Base-by-base conservation (phyloP, 2,797 vertebrate species). In the Monodelphis domestica region DNA sequence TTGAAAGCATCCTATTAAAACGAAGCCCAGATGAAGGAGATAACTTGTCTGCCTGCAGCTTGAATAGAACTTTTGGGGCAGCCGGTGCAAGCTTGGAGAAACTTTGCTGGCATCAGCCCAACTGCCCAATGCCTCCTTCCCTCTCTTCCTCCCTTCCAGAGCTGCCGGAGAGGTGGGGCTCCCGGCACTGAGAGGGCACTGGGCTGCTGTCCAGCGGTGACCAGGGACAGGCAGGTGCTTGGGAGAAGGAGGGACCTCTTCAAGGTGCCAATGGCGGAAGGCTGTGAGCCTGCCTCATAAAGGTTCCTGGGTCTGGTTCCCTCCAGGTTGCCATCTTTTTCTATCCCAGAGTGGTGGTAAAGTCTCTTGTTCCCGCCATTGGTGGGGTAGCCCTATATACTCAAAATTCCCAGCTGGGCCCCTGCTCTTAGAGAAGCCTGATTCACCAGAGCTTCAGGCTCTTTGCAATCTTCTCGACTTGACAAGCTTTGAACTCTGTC, bases 1-100 rank as follows among this genome's bases (percentile, higher is more conserved):
- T 98, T 98, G 96, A 97, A 98, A 96, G 53, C n/a, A 97, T 96
- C 78, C 90, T 97, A 94, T 97, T 98, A 98, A 97, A 97, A 96
- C 95, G 94, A 97, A 97, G 78, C 90, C 45, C 94, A 50, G 30
- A 95, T 94, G 63, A 96, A 97, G 96, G 96, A 91, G 95, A 96
- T 97, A 97, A 98, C 95, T 98, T 98, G 89, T 92, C 96, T 96
- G 96, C 97, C 96, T 95, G 57, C 95, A 96, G 96, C 50, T 95
- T 96, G 95, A 95, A 93, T 2, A 94, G 55, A 97, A 95, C 63
- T 96, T 92, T 96, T 91, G 59, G 87, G 91, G 87, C 94, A 96
- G 94, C 50, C 53, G 96, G 97, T 97, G 89, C 50, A 94, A 6
- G 63, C 87, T 94, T 88, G 89, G 90, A 90, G 88, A 90, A 95